These are phyloP conservation scores for Solen grandis DNA, from an alignment of 1,140 invertebrate genomes.

Conservation along the genomic window DNA sequence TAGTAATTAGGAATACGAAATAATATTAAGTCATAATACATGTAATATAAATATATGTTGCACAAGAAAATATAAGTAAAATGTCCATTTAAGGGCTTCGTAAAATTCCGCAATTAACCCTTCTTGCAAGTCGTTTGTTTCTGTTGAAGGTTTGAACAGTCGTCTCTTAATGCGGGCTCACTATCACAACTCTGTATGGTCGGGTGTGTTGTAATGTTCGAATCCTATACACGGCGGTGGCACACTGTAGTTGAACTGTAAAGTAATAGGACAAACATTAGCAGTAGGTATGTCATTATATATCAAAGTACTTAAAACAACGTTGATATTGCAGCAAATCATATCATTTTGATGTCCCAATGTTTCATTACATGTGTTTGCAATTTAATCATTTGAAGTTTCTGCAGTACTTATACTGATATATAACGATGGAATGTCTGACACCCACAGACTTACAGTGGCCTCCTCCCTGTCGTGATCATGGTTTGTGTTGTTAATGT, in stretches of 20 bases:
- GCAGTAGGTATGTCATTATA: background rate
- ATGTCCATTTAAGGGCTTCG: no score
- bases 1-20: no score
- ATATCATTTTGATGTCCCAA: background rate
- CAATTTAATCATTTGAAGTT: background rate
- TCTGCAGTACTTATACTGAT: no score
- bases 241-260: constrained; percentile 41
- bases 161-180: no score
- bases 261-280: background rate
- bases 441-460: constrained; percentile 19
- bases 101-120: no score
- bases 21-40: no score
- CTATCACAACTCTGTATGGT: no score
- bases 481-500: background rate
- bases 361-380: background rate
- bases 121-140: no score
- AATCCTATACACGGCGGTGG: constrained; percentile 51
- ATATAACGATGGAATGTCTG: no score
- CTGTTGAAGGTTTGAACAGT: no score
- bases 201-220: constrained; percentile 40
- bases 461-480: constrained; percentile 37
- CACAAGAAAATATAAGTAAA: no score
- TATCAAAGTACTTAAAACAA: background rate
- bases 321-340: background rate
- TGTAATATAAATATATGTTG: no score